Conservation (phyloP, 2,113 vertebrate species). For the Beaufortia kweichowensis region DNA sequence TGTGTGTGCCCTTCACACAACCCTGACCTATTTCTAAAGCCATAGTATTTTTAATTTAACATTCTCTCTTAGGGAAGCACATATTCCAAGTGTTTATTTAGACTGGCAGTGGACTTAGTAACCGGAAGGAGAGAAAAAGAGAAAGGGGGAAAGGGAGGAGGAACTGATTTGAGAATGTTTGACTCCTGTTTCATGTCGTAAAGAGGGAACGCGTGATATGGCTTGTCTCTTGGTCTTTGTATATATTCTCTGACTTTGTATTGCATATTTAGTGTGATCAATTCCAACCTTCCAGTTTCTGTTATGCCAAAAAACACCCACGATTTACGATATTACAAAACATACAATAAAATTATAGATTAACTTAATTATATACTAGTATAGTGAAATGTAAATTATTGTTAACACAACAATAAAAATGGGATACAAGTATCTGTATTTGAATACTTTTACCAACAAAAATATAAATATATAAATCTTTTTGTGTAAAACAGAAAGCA, state of each 20-base stretch:
- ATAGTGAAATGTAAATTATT: neutral
- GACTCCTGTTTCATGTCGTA: conserved; percentile 18
- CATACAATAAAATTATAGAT: conserved; percentile 5
- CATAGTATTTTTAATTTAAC: neutral
- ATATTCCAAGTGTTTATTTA: conserved; percentile 6
- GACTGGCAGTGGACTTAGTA: conserved; percentile 11
- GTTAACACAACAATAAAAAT: neutral
- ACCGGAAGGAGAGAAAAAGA: neutral
- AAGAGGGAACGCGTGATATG: conserved; percentile 12
- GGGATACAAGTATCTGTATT: neutral
- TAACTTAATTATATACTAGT: no score
- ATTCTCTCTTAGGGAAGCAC: conserved; percentile 17
- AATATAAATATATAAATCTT: neutral
- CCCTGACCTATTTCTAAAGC: conserved; percentile 16
- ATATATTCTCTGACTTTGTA: conserved; percentile 1
- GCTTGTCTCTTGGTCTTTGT: conserved; percentile 15
- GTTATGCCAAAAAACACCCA: neutral
- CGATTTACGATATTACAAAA: no score
- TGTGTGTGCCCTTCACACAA: conserved; percentile 1
- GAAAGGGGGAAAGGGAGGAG: conserved; percentile 7
- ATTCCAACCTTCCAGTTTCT: neutral
- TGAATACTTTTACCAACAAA: neutral
- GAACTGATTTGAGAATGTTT: neutral
- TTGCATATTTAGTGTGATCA: conserved; percentile 4
- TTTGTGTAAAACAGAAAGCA: neutral